These are phyloP conservation scores for Oncorhynchus tshawytscha DNA, from an alignment of 2,113 vertebrate genomes.

Conservation along the genomic window DNA sequence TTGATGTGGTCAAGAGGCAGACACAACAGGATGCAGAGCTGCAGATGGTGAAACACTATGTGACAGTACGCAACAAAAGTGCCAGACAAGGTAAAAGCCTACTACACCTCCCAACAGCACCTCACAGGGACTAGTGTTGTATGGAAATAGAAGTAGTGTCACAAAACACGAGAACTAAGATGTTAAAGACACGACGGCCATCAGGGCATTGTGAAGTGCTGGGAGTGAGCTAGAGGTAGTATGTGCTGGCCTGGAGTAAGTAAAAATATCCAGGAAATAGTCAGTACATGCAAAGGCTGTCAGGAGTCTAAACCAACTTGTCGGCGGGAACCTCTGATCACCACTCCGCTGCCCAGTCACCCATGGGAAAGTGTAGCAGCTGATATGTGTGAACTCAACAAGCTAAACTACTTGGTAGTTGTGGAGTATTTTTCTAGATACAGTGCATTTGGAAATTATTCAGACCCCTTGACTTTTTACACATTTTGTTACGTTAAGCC, in stretches of 20 bases:
- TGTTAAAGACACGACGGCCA: too few relatives aligned
- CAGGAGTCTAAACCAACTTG: not conserved
- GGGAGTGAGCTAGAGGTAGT: not conserved
- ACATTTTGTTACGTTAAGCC: too few relatives aligned
- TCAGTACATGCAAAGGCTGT: not conserved
- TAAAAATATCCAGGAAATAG: not conserved
- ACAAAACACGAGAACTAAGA: not conserved
- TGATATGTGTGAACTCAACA: conserved; percentile 2
- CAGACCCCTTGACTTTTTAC: too few relatives aligned
- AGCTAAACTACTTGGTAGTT: too few relatives aligned
- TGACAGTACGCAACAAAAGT: not conserved
- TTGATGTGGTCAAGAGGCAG: not conserved
- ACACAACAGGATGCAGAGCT: not conserved
- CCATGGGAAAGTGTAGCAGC: conserved; percentile 5
- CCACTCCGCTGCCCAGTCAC: not conserved
- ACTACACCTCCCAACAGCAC: not conserved
- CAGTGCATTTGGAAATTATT: too few relatives aligned
- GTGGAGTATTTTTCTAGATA: not conserved
- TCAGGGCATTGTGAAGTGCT: too few relatives aligned
- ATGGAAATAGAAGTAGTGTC: not conserved
- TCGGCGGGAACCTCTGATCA: not conserved
- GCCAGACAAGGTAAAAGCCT: not conserved
- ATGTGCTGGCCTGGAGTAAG: not conserved
- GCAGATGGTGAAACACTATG: not conserved
- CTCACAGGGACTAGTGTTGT: not conserved